phyloP scores from a whole-genome alignment of 2,113 vertebrate genomes.

The Neolamprologus falcicula region DNA sequence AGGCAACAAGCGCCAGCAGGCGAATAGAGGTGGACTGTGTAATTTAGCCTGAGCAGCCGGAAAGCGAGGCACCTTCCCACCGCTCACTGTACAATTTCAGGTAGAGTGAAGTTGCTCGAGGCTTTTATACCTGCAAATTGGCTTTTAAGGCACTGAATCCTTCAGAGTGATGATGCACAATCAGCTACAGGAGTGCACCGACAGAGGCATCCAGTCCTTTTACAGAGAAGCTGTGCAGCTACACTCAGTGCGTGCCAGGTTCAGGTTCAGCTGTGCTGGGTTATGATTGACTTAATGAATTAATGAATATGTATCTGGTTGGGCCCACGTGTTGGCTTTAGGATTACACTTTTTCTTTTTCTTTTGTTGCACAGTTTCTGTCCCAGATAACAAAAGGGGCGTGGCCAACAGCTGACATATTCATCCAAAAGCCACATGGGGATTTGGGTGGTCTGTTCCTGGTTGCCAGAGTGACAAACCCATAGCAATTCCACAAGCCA shows the following conservation, averaged over 20 bases:
- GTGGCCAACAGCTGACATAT: neutral
- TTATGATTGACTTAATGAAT: neutral
- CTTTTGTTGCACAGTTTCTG: neutral
- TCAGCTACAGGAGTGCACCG: neutral
- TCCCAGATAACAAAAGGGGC: neutral
- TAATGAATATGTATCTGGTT: neutral
- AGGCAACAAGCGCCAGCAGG: neutral
- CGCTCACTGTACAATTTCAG: neutral
- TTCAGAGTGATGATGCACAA: neutral
- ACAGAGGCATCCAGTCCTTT: neutral
- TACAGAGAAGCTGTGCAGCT: neutral
- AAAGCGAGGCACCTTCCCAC: neutral
- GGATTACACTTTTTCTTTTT: neutral
- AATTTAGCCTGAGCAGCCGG: neutral
- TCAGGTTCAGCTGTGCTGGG: neutral
- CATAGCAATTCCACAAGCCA: accelerated
- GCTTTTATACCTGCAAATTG: neutral
- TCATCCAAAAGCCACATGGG: accelerated
- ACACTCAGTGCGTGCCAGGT: neutral
- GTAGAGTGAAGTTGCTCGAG: neutral
- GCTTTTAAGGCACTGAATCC: neutral
- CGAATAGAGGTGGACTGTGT: neutral
- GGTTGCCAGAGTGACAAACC: neutral
- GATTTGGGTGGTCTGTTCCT: neutral
- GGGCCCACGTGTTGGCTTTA: neutral